A percentile compares a stretch with the other conserved stretches of the same genome.
Evolutionary conservation across 1,140 invertebrate species (phyloP).

Genomic region (Drosophila santomea): DNA sequence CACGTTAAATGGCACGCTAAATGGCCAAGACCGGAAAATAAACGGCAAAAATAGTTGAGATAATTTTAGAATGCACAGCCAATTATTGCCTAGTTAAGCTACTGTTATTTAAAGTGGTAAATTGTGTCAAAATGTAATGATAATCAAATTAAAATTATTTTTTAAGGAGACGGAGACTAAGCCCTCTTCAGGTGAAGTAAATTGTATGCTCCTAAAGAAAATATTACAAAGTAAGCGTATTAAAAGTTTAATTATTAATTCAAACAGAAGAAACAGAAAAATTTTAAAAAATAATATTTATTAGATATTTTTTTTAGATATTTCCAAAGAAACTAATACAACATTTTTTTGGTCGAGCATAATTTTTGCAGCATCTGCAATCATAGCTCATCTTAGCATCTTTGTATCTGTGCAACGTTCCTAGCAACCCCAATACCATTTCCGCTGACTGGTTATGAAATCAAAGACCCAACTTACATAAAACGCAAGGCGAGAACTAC

Average conservation of each 20-base stretch:
- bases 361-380: conserved; percentile 5
- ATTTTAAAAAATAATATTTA: no score
- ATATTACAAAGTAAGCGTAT: no score
- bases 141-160: no score
- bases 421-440: conserved; percentile 67
- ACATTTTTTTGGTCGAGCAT: not conserved
- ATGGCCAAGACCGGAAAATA: not conserved
- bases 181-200: no score
- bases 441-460: conserved; percentile 73
- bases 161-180: no score
- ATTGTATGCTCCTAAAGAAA: no score
- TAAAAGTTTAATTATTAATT: no score
- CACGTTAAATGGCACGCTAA: conserved; percentile 24
- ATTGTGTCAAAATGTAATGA: no score
- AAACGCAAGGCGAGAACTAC: conserved; percentile 29
- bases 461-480: conserved; percentile 68
- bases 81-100: no score
- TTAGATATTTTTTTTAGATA: no score
- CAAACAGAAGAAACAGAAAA: no score
- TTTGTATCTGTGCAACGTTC: not conserved
- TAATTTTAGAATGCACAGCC: not conserved
- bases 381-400: not conserved
- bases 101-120: no score
- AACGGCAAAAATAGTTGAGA: not conserved
- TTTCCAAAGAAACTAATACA: not conserved